Evolutionary conservation across 2,888 invertebrate species (phyloP), one percentile per base, ranked within the genome.

Genomic region (Agrotis segetum): DNA sequence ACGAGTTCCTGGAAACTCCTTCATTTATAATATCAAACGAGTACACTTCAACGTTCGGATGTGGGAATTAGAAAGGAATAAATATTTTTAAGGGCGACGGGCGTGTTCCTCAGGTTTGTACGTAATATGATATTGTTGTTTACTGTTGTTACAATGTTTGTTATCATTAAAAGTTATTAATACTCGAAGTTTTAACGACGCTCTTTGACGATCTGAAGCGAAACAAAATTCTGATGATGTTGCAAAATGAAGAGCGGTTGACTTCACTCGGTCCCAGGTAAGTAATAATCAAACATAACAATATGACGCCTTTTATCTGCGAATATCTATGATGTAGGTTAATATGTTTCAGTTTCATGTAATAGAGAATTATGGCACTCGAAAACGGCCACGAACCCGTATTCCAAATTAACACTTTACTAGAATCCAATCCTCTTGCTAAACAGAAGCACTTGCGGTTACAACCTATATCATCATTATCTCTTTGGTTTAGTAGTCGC

Each of bases 181-280:
- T 50, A 50, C 21, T 19, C 47, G 14, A 70, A 76, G 67, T 77
- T 81, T 61, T 71, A 81, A 79, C 64, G 56, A 79, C 21, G 53
- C 19, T 47, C 62, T 53, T 56, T 67, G 29, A 64, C 44, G 19
- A 63, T 61, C 70, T 24, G 44, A 70, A 56, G 44, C 29, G 21
- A 9, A 81, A 62, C 16, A 29, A 76, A 53, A 59, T 34, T 40
- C 19, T 21, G 5, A 7, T 47, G 19, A 21, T 53, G 44, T 60
- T 19, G 19, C 24, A 50, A 63, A 78, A 34, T 59, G 17, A 21
- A 21, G 19, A 40, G 17, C 13, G 17, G 16, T 16, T 24, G 13
- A 67, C 34, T 19, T 21, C 13, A 0, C 4, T 14, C 11, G 11
- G n/a, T 9, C 0, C 44, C 24, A 44, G 13, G 59, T 53, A 21